These are phyloP conservation scores for Orchesella cincta DNA, from an alignment of 1,140 invertebrate species.

Conservation along the genomic window DNA sequence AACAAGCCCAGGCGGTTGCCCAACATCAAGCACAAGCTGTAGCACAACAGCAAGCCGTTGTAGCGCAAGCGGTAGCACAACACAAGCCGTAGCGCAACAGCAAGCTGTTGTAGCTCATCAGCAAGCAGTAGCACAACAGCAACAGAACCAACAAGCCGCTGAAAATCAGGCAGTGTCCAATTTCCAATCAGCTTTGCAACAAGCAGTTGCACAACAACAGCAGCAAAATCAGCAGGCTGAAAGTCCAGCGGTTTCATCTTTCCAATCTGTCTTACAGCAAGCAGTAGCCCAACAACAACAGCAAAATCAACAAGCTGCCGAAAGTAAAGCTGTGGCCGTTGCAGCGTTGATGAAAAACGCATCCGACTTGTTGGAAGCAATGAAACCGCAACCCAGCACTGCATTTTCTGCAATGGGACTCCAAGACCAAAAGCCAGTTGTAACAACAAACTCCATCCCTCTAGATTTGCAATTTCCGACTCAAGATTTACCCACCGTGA, in stretches of 20 bases:
- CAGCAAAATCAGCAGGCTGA: background rate
- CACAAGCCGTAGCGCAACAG: too few species aligned
- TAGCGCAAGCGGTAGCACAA: too few species aligned
- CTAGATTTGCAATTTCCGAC: constrained; percentile 41
- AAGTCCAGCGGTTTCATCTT: background rate
- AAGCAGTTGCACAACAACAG: too few species aligned
- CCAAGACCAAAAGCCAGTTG: background rate
- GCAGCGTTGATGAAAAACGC: background rate
- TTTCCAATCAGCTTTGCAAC: too few species aligned
- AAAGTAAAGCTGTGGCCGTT: background rate
- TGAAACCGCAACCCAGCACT: background rate
- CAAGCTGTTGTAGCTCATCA: too few species aligned
- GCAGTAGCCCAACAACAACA: background rate
- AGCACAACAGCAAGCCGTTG: background rate
- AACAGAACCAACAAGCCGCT: too few species aligned
- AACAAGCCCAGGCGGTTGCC: too few species aligned
- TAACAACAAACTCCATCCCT: constrained; percentile 9
- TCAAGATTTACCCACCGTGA: background rate
- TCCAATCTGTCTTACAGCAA: background rate
- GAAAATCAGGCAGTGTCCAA: too few species aligned
- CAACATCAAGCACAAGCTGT: too few species aligned
- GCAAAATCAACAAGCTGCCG: background rate
- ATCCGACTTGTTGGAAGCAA: background rate
- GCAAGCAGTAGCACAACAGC: too few species aligned
- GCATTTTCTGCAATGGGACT: background rate